These are phyloP conservation scores for Sycophila texana DNA, from an alignment of 2,888 invertebrate species.

Conservation along the genomic window DNA sequence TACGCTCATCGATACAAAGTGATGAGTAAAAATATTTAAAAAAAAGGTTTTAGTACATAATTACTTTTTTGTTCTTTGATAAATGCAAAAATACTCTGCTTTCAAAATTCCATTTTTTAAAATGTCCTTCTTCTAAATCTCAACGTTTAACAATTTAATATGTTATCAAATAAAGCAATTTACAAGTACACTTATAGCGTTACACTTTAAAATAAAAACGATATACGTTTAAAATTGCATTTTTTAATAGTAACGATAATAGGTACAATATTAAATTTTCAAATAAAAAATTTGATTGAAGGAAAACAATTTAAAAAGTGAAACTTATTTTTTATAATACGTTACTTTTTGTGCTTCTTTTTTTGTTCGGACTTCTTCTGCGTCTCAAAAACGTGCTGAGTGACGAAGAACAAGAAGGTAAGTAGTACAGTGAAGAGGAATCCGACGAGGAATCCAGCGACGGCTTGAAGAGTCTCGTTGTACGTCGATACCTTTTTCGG, in stretches of 20 bases:
- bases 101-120: background rate
- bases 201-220: background rate
- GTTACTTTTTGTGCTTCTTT: constrained; percentile 46
- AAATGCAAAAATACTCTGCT: constrained; percentile 6
- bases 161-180: too few relatives aligned
- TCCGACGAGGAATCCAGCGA: constrained; percentile 68
- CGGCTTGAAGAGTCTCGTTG: constrained; percentile 65
- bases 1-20: too few relatives aligned
- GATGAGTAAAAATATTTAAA: too few relatives aligned
- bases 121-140: too few relatives aligned
- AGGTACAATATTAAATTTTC: background rate
- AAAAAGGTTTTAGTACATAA: too few relatives aligned
- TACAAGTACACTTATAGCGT: too few relatives aligned
- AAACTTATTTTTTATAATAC: constrained; percentile 14
- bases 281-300: background rate
- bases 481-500: constrained; percentile 63
- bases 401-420: constrained; percentile 57
- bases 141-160: too few relatives aligned
- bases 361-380: constrained; percentile 39
- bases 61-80: background rate
- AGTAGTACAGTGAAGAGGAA: constrained; percentile 58
- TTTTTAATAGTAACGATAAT: background rate
- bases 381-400: constrained; percentile 41
- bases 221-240: background rate
- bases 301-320: constrained; percentile 1